phyloP scores from a whole-genome alignment of 2,797 vertebrate genomes.

The Spinus pinus region DNA sequence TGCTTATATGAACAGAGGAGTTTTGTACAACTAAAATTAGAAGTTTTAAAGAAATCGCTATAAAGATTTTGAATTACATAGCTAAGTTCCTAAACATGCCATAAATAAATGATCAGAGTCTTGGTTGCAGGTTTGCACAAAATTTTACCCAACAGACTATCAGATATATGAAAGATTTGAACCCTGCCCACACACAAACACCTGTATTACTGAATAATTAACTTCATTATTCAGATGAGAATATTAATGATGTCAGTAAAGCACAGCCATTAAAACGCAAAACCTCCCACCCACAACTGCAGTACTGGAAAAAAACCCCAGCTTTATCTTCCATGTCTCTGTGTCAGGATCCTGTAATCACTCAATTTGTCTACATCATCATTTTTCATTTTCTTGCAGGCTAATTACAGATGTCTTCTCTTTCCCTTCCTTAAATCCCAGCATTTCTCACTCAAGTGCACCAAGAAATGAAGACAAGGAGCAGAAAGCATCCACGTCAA shows the following conservation, averaged over 20 bases:
- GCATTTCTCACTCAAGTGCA: background rate
- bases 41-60: background rate
- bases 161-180: background rate
- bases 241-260: background rate
- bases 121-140: background rate
- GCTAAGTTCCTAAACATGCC: background rate
- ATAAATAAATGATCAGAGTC: background rate
- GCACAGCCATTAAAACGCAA: background rate
- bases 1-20: background rate
- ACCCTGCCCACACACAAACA: background rate
- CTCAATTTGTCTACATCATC: background rate
- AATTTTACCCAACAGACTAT: background rate
- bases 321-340: background rate
- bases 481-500: background rate
- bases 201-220: background rate
- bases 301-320: rapidly evolving
- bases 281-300: background rate
- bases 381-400: background rate
- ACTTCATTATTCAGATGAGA: background rate
- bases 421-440: background rate
- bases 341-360: background rate
- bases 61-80: rapidly evolving
- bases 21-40: background rate
- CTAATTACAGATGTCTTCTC: background rate
- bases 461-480: background rate